Evolutionary conservation across 2,888 invertebrate species (phyloP), one percentile per base, ranked within the genome.

Genomic region (Pollenia amentaria): DNA sequence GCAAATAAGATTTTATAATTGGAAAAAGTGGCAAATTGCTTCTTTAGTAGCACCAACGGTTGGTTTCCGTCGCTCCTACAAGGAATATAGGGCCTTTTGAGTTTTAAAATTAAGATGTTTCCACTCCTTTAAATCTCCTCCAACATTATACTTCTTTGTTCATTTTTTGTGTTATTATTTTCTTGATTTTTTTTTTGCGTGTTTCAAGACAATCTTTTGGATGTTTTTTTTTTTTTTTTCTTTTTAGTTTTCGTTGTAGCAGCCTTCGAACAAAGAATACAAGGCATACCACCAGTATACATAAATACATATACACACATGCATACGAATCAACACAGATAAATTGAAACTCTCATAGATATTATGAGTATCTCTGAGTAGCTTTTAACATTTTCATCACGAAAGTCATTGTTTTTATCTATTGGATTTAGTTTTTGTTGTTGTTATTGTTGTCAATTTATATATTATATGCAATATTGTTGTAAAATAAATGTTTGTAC

Each of bases 121-220:
- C 12, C 11, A 44, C 44, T 40, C 42, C 14, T 64, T 64, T 44
- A 64, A 44, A 16, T 12, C 51, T 64, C 40, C 8, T n/a, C n/a
- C 44, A 72, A 44, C 42, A 40, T 51, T 76, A 16, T 51, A 18
- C 18, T 76, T 42, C 51, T 18, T 42, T 64, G 51, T 53, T 51
- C 48, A 62, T 12, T 53, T 21, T n/a, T 46, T 14, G n/a, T 53
- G 12, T n/a, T 46, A 29, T 12, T 51, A 12, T 21, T 18, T 14
- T 55, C 44, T 40, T 55, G 29, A 29, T 6, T 64, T 38, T 6
- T 62, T 80, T 77, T 82, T 75, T 82, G 82, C 62, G 75, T 82
- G 55, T 65, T 57, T n/a, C 46, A 42, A 72, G 44, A 55, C 29
- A 72, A 65, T 57, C 38, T 73, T 64, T 64, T 55, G 9, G 42